phyloP scores from a whole-genome alignment of 2,888 invertebrate genomes.

The Ceriagrion tenellum region DNA sequence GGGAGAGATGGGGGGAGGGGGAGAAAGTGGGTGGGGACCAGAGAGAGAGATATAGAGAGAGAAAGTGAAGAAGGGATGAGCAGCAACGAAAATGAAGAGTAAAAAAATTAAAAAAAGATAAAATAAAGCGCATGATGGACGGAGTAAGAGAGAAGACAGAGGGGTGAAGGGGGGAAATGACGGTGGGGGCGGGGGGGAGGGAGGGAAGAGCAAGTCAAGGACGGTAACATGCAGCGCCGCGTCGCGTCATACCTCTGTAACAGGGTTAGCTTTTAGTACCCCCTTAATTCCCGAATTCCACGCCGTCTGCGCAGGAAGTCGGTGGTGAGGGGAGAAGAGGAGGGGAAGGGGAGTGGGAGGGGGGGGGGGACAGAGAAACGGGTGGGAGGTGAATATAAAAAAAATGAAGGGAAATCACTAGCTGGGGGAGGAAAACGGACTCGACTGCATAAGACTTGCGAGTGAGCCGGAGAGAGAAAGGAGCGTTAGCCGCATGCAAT shows the following conservation, averaged over 20 bases:
- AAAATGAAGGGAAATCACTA: background rate
- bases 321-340: conserved; percentile 12
- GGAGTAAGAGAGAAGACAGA: background rate
- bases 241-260: conserved; percentile 63
- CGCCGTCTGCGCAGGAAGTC: conserved; percentile 66
- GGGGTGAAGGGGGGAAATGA: background rate
- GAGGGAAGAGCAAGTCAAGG: conserved; percentile 49
- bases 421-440: background rate
- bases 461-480: background rate
- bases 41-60: background rate
- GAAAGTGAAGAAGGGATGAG: background rate
- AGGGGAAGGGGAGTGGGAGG: background rate
- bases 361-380: background rate
- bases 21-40: background rate
- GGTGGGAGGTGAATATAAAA: too few relatives aligned
- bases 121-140: background rate
- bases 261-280: conserved; percentile 55
- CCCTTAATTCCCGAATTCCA: conserved; percentile 66
- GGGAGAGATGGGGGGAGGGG: background rate
- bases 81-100: background rate
- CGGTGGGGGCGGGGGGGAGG: background rate
- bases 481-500: background rate
- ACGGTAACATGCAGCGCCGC: conserved; percentile 62
- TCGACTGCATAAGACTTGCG: background rate
- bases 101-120: background rate